Evolutionary conservation across 1,140 invertebrate species (phyloP), one percentile per base, ranked within the genome.

Genomic region (Neodiprion virginianus): DNA sequence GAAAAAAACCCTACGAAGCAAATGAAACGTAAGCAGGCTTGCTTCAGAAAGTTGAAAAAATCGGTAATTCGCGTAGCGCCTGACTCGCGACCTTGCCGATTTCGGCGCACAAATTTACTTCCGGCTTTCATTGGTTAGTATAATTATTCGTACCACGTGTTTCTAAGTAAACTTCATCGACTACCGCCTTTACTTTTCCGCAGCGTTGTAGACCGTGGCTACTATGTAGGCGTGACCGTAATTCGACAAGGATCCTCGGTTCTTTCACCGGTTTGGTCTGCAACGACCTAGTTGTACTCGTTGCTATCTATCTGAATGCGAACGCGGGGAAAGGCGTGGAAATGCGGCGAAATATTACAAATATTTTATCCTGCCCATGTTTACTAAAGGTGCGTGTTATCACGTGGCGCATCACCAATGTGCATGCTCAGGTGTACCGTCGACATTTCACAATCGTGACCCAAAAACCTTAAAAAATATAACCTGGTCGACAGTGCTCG

Each of bases 401-500:
- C 28, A 40, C 28, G 28, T 40, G 28, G 28, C 28, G 28, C 28
- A 40, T 40, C 53, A 61, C 8, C 53, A 8, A 61, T 61, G 8
- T 61, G 53, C 53, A 17, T 0, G 53, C n/a, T 40, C 28, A 40
- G 28, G 28, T 40, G 28, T 40, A 40, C 28, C 28, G 28, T 61
- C 53, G 8, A 61, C 53, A 17, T 17, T 61, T 17, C 11, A 61
- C n/a, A 12, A 17, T 61, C 53, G 53, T 61, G 53, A 61, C 53
- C 53, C 53, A 61, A 61, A 61, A 61, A 61, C 53, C 53, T 61
- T 61, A 61, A 61, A 61, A 61, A 61, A 61, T 61, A 17, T 61
- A 61, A 61, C 53, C 53, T 8, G 8, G n/a, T 17, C 0, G 11
- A 61, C 53, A 8, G n/a, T 61, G 0, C 11, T 4, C n/a, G n/a